Conservation (phyloP, 2,888 invertebrate species). For the Netelia melanura region DNA sequence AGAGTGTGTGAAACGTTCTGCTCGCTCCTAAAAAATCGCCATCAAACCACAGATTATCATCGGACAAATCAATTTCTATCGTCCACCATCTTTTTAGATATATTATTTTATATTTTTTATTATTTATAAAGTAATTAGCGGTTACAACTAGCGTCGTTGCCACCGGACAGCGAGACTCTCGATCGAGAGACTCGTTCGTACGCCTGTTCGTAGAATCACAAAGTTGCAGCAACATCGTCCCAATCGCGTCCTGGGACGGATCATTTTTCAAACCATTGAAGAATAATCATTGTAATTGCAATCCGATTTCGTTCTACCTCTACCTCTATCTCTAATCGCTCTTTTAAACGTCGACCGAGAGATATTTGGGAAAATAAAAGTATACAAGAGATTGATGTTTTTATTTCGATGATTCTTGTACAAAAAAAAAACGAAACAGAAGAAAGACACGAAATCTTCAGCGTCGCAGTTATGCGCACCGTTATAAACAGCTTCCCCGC, state of each 20-base stretch:
- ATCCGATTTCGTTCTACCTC: constrained; percentile 53
- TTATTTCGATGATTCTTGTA: constrained; percentile 46
- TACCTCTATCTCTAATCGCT: constrained; percentile 61
- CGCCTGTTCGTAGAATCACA: background rate
- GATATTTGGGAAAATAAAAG: constrained; percentile 59
- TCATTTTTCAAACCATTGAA: constrained; percentile 27
- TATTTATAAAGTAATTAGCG: constrained; percentile 1
- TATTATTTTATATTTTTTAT: constrained; percentile 2
- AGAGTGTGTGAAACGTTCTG: too few species aligned
- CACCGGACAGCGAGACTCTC: background rate
- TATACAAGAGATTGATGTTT: constrained; percentile 59
- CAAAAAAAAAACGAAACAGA: background rate
- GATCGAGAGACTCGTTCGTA: background rate
- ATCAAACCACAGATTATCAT: constrained; percentile 6
- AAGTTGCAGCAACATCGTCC: background rate
- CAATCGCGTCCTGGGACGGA: constrained; percentile 24
- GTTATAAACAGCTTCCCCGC: background rate
- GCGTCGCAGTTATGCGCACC: background rate
- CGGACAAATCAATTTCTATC: background rate
- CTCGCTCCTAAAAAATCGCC: background rate
- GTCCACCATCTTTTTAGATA: constrained; percentile 1
- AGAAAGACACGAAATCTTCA: background rate
- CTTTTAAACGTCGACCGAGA: constrained; percentile 55
- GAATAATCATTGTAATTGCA: background rate
- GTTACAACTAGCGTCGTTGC: constrained; percentile 1